Evolutionary conservation across 1,140 invertebrate genomes (phyloP), one percentile per base, ranked within the genome.

Genomic region (Drosophila takahashii): DNA sequence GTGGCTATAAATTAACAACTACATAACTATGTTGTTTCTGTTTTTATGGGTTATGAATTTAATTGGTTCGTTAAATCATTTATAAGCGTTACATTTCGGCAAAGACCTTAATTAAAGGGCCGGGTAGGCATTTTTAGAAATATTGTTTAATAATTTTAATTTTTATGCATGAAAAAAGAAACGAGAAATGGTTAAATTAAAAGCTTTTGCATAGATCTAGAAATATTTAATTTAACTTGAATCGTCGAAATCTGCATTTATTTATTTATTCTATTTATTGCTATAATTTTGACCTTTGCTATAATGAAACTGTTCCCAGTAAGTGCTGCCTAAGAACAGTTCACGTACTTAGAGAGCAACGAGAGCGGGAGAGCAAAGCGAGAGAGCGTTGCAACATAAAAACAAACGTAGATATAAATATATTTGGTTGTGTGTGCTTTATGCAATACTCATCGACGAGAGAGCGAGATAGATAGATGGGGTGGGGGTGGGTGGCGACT

Each of bases 361-460:
- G 37, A 41, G 57, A 36, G 54, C 58, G 71, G 47, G 29, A 44
- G 16, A 44, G 41, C 41, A 10, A 18, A 0, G 32, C 44, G 61
- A 41, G 54, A 65, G 71, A 53, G 29, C 44, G 65, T 77, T 84
- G 81, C 81, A 84, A 71, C 69, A 86, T 78, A 62, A 50, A 56
- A 79, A 80, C 58, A 83, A 79, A 80, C 58, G 78, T 74, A 37
- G 29, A 57, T 8, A 52, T 16, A 45, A n/a, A 10, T 61, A 62
- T 59, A 51, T 56, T 11, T 77, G 36, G 44, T 44, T 77, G 11
- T 62, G 39, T 36, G 36, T 51, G 44, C 47, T 85, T 85, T 85
- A 85, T 85, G 81, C 81, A 86, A 85, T 78, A 57, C 16, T 67
- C 74, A 50, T 69, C 45, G 70, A 50, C 62, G 56, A 34, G 29